Conservation (phyloP, 2,113 vertebrate genomes). For the Axis porcinus region DNA sequence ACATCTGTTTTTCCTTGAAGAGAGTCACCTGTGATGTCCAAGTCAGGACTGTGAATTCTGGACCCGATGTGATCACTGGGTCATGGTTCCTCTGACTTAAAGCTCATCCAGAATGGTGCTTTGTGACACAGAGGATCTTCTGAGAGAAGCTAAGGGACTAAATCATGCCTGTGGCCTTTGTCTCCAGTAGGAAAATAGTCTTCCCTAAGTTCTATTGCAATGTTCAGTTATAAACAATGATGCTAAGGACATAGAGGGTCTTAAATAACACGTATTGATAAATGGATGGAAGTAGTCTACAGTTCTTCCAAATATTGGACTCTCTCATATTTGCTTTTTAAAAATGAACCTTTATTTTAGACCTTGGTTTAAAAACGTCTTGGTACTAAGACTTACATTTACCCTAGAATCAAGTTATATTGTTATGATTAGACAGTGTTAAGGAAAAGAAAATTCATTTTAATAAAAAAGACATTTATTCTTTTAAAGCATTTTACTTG, state of each 20-base stretch:
- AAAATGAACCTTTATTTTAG: constrained; percentile 33
- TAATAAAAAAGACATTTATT: neutral
- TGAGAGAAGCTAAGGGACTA: neutral
- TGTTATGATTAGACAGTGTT: neutral
- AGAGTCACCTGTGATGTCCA: neutral
- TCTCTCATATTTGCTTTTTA: neutral
- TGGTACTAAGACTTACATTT: neutral
- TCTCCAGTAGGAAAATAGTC: neutral
- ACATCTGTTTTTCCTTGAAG: neutral
- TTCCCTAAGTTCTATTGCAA: neutral
- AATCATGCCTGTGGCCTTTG: neutral
- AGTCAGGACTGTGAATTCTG: neutral
- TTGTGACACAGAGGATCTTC: neutral
- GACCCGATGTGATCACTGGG: neutral
- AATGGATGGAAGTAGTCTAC: neutral
- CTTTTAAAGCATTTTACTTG: neutral
- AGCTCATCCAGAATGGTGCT: neutral
- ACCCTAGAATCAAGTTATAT: neutral
- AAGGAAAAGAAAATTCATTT: neutral
- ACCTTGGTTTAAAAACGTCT: neutral
- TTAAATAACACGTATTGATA: neutral
- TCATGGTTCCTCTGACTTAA: neutral
- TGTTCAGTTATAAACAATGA: neutral
- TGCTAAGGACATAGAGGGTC: neutral
- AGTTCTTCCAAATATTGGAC: constrained; percentile 20